Evolutionary conservation across 2,113 vertebrate genomes (phyloP), one percentile per base, ranked within the genome.

Genomic region (Lethenteron camtschaticum): DNA sequence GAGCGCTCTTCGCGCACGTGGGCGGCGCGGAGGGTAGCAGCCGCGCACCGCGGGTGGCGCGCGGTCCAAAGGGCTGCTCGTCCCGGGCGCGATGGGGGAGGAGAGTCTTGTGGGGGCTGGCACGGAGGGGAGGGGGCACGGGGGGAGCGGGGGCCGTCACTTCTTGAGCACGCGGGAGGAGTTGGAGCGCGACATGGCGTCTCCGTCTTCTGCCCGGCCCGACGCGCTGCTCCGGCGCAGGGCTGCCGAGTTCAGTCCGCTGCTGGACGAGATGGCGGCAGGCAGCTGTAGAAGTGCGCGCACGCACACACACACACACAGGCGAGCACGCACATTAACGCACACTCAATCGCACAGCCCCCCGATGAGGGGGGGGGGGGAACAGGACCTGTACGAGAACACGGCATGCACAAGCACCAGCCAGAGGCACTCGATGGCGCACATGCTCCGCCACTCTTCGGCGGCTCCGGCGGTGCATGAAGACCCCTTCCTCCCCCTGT

Each of bases 261-360:
- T 66, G 20, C 60, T 66, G n/a, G 60, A 66, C 14, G 60, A 66
- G n/a, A 66, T 66, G 10, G 60, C 60, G 20, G 60, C 60, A 20
- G 60, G 60, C n/a, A 66, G 60, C 60, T 66, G 60, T n/a, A 20
- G 60, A 66, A 20, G 60, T 16, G 60, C 41, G 5, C 41, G 41
- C 41, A 41, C 24, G 5, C 24, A 41, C 24, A 41, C n/a, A n/a
- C 41, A 24, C 20, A 41, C 41, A 41, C 41, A 41, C 4, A 41
- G 41, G 41, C 41, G 41, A 6, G 41, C 41, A 41, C 41, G 41
- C 41, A 41, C 41, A 41, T 41, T 41, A 41, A 41, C 41, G 4
- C 41, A 41, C 41, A 41, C 5, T 41, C 41, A 41, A 41, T 41
- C 41, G 41, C 41, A 41, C 41, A 41, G 41, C 41, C 41, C 41